Evolutionary conservation across 2,888 invertebrate species (phyloP), one percentile per base, ranked within the genome.

Genomic region (Phragmatobia fuliginosa): DNA sequence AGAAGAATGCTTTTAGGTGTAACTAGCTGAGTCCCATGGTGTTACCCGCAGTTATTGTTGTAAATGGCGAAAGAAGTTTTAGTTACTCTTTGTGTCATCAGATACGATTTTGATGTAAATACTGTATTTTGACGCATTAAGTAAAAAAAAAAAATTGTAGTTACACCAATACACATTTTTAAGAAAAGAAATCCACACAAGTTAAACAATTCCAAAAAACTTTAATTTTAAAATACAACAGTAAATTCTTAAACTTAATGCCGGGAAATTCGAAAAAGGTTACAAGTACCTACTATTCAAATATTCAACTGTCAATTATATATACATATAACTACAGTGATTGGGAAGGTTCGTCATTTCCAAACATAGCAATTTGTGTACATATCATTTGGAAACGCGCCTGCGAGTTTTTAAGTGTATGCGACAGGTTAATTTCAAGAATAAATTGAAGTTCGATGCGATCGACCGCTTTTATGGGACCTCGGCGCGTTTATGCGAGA

Each of bases 381-480:
- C n/a, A 86, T 85, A 85, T 88, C 87, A 87, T 90, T 91, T 89
- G 85, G 87, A 85, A 86, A 79, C 75, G 74, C 70, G 80, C 69
- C 75, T 70, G 72, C 71, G 68, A 75, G 62, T 74, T 74, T 83
- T 88, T 92, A 91, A 92, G 90, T 90, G 89, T 88, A 86, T 85
- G 87, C 90, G 92, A 94, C 94, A 92, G 92, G 92, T 93, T 94
- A 92, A 94, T 94, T 94, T 87, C 89, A 91, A 91, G 90, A 93
- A 92, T 93, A 93, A 94, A 93, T 94, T 92, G 92, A 90, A 90
- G 89, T 86, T 86, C 83, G 82, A 80, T 80, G 84, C 85, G 81
- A 83, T 86, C 83, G 86, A 79, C 84, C 81, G 77, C 87, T 88
- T 89, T 90, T 91, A 90, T 89, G 88, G 87, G 83, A 85, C 77